A percentile compares a stretch with the other conserved stretches of the same genome.
phyloP scores from a whole-genome alignment of 1,140 invertebrate species.

The Brachionus paranguensis region DNA sequence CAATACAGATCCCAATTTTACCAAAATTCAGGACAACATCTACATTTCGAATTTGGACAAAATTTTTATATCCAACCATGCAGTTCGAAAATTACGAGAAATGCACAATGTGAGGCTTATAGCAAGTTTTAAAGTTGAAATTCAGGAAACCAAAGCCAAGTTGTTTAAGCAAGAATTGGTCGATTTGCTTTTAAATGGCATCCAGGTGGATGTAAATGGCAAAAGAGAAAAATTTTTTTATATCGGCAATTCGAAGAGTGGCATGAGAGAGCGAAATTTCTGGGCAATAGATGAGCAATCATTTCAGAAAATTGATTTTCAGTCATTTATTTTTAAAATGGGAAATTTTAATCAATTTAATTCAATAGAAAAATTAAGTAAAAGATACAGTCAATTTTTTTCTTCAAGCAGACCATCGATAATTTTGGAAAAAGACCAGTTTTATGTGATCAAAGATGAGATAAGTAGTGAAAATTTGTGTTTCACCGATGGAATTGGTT shows the following conservation, averaged over 20 bases:
- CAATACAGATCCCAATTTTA: not conserved
- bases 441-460: not conserved
- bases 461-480: not conserved
- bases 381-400: not conserved
- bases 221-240: not conserved
- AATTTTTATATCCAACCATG: not conserved
- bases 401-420: not conserved
- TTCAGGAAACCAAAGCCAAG: not conserved
- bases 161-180: not conserved
- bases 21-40: not conserved
- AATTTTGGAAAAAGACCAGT: not conserved
- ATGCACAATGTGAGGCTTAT: not conserved
- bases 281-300: not conserved
- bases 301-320: not conserved
- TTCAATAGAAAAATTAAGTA: not conserved
- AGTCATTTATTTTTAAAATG: not conserved
- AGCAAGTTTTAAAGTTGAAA: not conserved
- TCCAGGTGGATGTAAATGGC: not conserved
- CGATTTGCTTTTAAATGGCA: not conserved
- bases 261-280: not conserved
- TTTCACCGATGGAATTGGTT: slow-evolving; percentile 10
- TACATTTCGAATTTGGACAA: not conserved
- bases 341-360: not conserved
- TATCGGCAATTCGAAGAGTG: slow-evolving; percentile 10
- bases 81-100: not conserved